Evolutionary conservation across 2,113 vertebrate genomes (phyloP), one percentile per base, ranked within the genome.

Genomic region (Plotosus lineatus): DNA sequence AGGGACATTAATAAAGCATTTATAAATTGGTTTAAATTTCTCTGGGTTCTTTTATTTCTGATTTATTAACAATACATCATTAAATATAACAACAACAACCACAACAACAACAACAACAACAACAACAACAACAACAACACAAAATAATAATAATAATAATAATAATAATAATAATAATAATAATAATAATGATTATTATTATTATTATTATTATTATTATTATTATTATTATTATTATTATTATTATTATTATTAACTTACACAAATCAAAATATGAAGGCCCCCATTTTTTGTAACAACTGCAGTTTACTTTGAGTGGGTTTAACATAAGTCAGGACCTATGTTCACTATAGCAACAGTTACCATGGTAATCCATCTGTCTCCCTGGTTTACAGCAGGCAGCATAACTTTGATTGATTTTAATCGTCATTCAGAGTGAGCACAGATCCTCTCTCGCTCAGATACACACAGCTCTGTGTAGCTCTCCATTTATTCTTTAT

Each of bases 1-100:
- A 86, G 87, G 23, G 78, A 87, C 86, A 89, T 90, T 84, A 94
- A 92, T 93, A 94, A 94, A 94, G 81, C 79, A 88, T 91, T 91
- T 89, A 91, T 89, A 61, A 89, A 80, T 82, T 86, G 80, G 68
- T 48, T 80, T 46, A 71, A 55, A 81, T 68, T 40, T 31, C 8
- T 69, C 19, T 73, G 23, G 6, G 60, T 40, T 11, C 2, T 60
- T 66, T 48, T 55, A 26, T 36, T n/a, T 60, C 26, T 69, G 6
- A 55, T 28, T 71, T 3, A 26, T 23, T 33, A 68, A 69, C 50
- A 31, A 51, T 33, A n/a, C n/a, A n/a, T n/a, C n/a, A n/a, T n/a
- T n/a, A n/a, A n/a, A n/a, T n/a, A n/a, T n/a, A n/a, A n/a, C n/a
- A n/a, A n/a, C n/a, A n/a, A n/a, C n/a, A n/a, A n/a, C n/a, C n/a